These are phyloP conservation scores for Caradrina clavipalpis DNA, from an alignment of 2,888 invertebrate species.

Conservation along the genomic window DNA sequence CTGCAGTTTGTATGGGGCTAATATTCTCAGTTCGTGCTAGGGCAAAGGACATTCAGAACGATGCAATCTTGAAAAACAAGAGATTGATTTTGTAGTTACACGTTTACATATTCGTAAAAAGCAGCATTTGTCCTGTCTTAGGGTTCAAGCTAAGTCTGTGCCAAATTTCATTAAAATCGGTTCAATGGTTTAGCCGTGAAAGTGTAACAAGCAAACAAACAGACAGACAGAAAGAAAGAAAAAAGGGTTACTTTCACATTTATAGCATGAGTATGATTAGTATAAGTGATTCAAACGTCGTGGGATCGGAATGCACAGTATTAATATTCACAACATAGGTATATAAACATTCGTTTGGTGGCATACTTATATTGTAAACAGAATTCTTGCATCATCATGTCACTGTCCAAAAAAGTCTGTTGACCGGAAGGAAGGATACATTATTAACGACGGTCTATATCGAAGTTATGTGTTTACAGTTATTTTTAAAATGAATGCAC, in stretches of 20 bases:
- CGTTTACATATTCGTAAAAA: too few species aligned
- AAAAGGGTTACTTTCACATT: too few species aligned
- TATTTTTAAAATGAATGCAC: slow-evolving; percentile 28
- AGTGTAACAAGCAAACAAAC: too few species aligned
- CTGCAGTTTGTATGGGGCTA: too few species aligned
- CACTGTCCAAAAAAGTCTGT: not conserved
- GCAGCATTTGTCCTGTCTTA: too few species aligned
- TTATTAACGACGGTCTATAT: not conserved
- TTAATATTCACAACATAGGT: slow-evolving; percentile 27
- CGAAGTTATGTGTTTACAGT: slow-evolving; percentile 15
- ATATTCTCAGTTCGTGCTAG: too few species aligned
- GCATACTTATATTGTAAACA: slow-evolving; percentile 23
- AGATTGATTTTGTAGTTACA: not conserved
- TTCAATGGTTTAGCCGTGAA: too few species aligned
- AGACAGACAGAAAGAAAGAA: too few species aligned
- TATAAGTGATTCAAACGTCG: not conserved
- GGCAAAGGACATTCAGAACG: too few species aligned
- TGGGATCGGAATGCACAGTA: slow-evolving; percentile 12
- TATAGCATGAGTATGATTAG: too few species aligned
- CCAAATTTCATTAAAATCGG: too few species aligned
- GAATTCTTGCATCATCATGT: slow-evolving; percentile 20
- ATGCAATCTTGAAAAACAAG: not conserved
- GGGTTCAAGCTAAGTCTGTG: too few species aligned
- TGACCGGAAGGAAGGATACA: not conserved
- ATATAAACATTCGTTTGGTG: slow-evolving; percentile 10